Evolutionary conservation across 2,888 invertebrate genomes (phyloP).

Genomic region (Habrosyne pyritoides): DNA sequence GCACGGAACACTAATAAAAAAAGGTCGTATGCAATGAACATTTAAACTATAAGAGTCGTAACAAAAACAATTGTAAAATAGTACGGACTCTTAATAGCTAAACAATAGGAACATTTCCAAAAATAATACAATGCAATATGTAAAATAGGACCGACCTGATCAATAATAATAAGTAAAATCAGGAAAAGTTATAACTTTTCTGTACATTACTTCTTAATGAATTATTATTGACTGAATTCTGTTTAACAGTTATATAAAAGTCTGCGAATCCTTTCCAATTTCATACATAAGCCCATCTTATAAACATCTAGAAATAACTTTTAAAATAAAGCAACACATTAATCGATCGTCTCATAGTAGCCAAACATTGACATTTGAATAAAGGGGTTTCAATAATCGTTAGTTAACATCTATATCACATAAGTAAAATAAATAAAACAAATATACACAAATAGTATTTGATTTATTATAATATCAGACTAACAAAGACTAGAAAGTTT

Average conservation of each 20-base stretch:
- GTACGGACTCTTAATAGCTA: not conserved
- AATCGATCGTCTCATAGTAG: slow-evolving; percentile 77
- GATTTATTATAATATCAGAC: slow-evolving; percentile 65
- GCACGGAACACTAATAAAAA: slow-evolving; percentile 40
- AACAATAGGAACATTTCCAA: not conserved
- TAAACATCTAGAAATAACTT: slow-evolving; percentile 59
- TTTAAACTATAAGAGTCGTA: not conserved
- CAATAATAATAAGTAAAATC: slow-evolving; percentile 27
- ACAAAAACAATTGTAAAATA: not conserved
- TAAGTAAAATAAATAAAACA: slow-evolving; percentile 71
- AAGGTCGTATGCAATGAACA: slow-evolving; percentile 20
- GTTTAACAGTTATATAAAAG: no score
- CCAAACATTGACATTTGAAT: slow-evolving; percentile 44
- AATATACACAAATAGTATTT: slow-evolving; percentile 54
- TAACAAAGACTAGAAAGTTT: slow-evolving; percentile 55
- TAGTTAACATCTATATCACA: slow-evolving; percentile 35
- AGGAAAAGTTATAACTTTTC: slow-evolving; percentile 23
- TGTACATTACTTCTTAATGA: not conserved
- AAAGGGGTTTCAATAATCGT: slow-evolving; percentile 36
- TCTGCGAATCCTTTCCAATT: not conserved
- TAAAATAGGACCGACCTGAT: slow-evolving; percentile 45
- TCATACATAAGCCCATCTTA: slow-evolving; percentile 58
- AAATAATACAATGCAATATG: not conserved
- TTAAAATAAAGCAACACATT: slow-evolving; percentile 57
- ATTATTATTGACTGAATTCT: not conserved